Conservation (phyloP, 2,113 vertebrate species). For the Toxotes chatareus region DNA sequence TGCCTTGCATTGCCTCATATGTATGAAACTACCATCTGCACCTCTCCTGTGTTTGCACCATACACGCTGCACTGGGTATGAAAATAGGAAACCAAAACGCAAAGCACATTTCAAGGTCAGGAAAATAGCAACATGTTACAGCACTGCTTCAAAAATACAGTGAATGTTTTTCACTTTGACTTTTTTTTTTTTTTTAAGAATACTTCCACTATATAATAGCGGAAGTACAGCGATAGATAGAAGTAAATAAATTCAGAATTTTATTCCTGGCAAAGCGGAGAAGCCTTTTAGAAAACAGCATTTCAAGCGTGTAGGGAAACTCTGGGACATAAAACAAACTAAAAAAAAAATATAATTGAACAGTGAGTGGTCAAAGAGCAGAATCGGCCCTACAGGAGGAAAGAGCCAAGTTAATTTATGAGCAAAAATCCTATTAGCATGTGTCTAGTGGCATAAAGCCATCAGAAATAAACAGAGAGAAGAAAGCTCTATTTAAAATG, state of each 20-base stretch:
- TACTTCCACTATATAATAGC: not conserved
- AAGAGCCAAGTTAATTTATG: slow-evolving; percentile 77
- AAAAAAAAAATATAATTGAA: slow-evolving; percentile 58
- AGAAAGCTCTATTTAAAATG: slow-evolving; percentile 71
- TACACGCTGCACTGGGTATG: slow-evolving; percentile 13
- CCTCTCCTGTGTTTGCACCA: not conserved
- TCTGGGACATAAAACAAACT: slow-evolving; percentile 60
- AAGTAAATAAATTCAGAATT: slow-evolving; percentile 26
- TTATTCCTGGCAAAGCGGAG: slow-evolving; percentile 1
- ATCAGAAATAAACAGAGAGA: slow-evolving; percentile 78
- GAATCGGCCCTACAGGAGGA: slow-evolving; percentile 67
- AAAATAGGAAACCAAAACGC: slow-evolving; percentile 42
- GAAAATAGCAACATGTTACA: slow-evolving; percentile 15
- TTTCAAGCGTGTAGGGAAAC: slow-evolving; percentile 41
- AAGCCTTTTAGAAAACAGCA: slow-evolving; percentile 34
- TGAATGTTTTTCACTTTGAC: slow-evolving; percentile 24
- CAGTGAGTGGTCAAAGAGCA: slow-evolving; percentile 76
- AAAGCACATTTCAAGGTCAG: slow-evolving; percentile 58
- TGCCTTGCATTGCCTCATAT: slow-evolving; percentile 34
- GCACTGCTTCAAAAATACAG: not conserved
- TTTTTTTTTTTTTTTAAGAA: not conserved
- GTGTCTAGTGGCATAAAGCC: slow-evolving; percentile 79
- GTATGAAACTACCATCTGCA: slow-evolving; percentile 31
- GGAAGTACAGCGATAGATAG: slow-evolving; percentile 4
- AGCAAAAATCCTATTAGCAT: slow-evolving; percentile 81